Conservation (phyloP, 1,140 invertebrate genomes). For the Drosophila arizonae region DNA sequence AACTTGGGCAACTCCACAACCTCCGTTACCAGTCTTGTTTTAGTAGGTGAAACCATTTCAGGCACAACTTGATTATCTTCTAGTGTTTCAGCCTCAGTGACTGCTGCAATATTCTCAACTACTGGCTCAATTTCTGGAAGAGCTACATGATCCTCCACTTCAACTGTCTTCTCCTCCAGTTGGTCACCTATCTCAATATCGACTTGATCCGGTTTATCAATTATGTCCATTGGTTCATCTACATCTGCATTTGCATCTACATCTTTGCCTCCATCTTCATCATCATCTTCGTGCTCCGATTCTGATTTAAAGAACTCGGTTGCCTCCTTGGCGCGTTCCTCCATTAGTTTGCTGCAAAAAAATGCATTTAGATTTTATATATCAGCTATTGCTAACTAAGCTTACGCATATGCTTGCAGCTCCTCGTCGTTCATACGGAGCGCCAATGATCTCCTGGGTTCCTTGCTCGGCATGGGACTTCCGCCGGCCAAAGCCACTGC, state of each 20-base stretch:
- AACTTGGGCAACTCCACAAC: slow-evolving; percentile 70
- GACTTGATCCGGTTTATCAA: slow-evolving; percentile 39
- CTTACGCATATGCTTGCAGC: slow-evolving; percentile 83
- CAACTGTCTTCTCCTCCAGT: neutral
- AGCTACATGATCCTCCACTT: neutral
- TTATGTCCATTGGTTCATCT: slow-evolving; percentile 14
- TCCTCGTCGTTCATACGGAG: slow-evolving; percentile 84
- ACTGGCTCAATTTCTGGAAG: slow-evolving; percentile 9
- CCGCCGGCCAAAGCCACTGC: slow-evolving; percentile 76
- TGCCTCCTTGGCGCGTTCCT: slow-evolving; percentile 84
- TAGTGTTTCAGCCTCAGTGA: neutral
- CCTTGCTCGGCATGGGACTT: slow-evolving; percentile 53
- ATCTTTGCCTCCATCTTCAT: slow-evolving; percentile 36
- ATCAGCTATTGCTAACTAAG: neutral
- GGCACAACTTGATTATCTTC: neutral
- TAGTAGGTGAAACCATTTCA: slow-evolving; percentile 33
- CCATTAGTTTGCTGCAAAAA: slow-evolving; percentile 82
- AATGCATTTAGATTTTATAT: neutral
- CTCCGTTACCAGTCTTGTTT: slow-evolving; percentile 60
- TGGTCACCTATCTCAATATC: slow-evolving; percentile 10
- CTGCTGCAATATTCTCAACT: neutral
- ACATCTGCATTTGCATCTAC: slow-evolving; percentile 14
- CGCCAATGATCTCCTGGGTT: slow-evolving; percentile 56
- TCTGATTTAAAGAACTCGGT: slow-evolving; percentile 85
- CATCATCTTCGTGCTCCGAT: slow-evolving; percentile 68